phyloP scores from a whole-genome alignment of 2,888 invertebrate species.

The Eilema caniola region DNA sequence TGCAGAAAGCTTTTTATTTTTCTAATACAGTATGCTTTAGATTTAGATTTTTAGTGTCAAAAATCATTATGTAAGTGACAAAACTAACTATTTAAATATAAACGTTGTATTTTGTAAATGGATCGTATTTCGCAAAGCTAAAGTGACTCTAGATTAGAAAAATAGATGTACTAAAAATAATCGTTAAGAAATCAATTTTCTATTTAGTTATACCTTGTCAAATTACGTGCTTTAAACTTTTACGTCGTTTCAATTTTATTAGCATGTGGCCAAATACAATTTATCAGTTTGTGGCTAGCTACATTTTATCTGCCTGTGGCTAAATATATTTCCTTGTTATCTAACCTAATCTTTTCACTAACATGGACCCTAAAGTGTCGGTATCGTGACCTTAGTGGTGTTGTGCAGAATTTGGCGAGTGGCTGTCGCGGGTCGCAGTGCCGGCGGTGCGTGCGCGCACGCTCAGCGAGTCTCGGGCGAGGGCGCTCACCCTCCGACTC shows the following conservation, averaged over 20 bases:
- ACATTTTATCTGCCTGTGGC: neutral
- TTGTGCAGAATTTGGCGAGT: slow-evolving; percentile 82
- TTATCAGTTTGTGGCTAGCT: too few species aligned
- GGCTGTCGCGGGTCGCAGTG: slow-evolving; percentile 79
- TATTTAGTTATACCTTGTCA: neutral
- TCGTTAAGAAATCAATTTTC: neutral
- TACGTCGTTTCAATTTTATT: neutral
- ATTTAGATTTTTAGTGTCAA: neutral
- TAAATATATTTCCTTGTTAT: neutral
- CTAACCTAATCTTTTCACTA: slow-evolving; percentile 21
- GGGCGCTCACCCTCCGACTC: slow-evolving; percentile 68
- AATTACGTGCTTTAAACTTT: neutral
- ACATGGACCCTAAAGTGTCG: slow-evolving; percentile 43
- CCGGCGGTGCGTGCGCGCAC: slow-evolving; percentile 71
- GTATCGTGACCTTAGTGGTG: slow-evolving; percentile 51
- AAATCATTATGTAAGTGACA: neutral
- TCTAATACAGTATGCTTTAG: neutral
- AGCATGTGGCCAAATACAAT: too few species aligned
- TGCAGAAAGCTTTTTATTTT: neutral
- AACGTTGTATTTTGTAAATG: neutral
- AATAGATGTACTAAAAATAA: too few species aligned
- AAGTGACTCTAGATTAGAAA: neutral
- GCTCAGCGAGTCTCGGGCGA: slow-evolving; percentile 71
- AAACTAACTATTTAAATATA: neutral
- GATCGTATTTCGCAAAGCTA: neutral